Percentiles rank a stretch among this genome's conserved stretches.
These are phyloP conservation scores for Daktulosphaira vitifoliae DNA, from an alignment of 1,140 invertebrate genomes.

Conservation along the genomic window DNA sequence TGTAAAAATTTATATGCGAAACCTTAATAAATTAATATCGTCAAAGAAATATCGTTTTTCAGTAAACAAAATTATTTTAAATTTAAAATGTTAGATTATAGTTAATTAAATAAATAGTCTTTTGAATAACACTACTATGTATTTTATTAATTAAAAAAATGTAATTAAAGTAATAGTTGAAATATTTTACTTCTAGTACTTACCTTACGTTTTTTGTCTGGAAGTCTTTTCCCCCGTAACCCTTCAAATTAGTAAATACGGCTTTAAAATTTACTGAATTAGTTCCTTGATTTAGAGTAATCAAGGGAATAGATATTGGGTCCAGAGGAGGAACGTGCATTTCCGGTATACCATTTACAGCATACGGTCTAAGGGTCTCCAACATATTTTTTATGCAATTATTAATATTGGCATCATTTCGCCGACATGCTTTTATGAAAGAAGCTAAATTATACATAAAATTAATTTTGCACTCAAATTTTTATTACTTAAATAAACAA, in stretches of 20 bases:
- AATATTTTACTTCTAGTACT: too few species aligned
- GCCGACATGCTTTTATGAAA: slow-evolving; percentile 35
- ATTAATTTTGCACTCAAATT: background rate
- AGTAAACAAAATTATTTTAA: too few species aligned
- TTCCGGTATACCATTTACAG: slow-evolving; percentile 35
- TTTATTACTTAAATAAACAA: too few species aligned
- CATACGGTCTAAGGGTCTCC: slow-evolving; percentile 11
- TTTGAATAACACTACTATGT: too few species aligned
- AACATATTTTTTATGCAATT: slow-evolving; percentile 32
- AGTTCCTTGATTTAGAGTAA: slow-evolving; percentile 33
- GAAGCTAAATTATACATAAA: slow-evolving; percentile 29
- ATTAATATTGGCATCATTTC: slow-evolving; percentile 32
- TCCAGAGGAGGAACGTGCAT: slow-evolving; percentile 34
- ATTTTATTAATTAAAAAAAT: too few species aligned
- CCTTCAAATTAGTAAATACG: slow-evolving; percentile 34
- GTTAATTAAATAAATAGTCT: too few species aligned
- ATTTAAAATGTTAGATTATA: too few species aligned
- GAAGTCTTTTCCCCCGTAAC: slow-evolving; percentile 28
- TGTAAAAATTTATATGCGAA: too few species aligned
- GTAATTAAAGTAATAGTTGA: too few species aligned
- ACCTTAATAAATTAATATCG: too few species aligned
- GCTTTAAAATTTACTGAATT: slow-evolving; percentile 34
- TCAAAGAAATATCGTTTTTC: too few species aligned
- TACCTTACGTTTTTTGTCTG: slow-evolving; percentile 31
- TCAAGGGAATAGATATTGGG: slow-evolving; percentile 29